Evolutionary conservation across 2,888 invertebrate genomes (phyloP), one percentile per base, ranked within the genome.

Genomic region (Ennomos quercinarius): DNA sequence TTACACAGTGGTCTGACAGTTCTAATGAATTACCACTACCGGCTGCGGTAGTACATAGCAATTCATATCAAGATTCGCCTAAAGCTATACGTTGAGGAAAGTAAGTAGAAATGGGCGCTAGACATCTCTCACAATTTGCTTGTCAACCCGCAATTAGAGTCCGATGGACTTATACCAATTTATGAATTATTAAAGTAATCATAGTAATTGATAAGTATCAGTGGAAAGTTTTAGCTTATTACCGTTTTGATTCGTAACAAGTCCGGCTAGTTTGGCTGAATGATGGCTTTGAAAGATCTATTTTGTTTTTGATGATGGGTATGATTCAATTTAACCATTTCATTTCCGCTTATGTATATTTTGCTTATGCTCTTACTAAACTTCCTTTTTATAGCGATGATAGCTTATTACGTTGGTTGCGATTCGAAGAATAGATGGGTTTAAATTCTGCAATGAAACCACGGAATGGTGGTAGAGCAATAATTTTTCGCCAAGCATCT

Each of bases 111-210:
- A 38, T 38, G 34, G 36, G 40, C 38, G 39, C 38, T 35, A 60
- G 64, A 49, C 55, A 62, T 57, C 66, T 61, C 63, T 64, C 66
- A 66, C 70, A 72, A 78, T 74, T 75, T 72, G 61, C 76, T 76
- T 86, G 83, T 86, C 83, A 81, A 74, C 75, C 64, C 67, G 49
- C 64, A 71, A 78, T 81, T 75, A 76, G 70, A 69, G 69, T 71
- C 73, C 74, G 73, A 70, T 74, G 73, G 69, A 78, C 72, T 74
- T 72, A 74, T 78, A 72, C 67, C 46, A 69, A 71, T 74, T 76
- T 74, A 78, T 66, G 72, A 78, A 73, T 72, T 74, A 74, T 78
- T 75, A 74, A 71, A 73, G 51, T 81, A 80, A 81, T 80, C 65
- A 76, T 74, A 60, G 68, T 74, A 71, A 78, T 80, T 78, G 78